Conservation (phyloP, 1,140 invertebrate genomes). For the Drosophila subpulchrella region DNA sequence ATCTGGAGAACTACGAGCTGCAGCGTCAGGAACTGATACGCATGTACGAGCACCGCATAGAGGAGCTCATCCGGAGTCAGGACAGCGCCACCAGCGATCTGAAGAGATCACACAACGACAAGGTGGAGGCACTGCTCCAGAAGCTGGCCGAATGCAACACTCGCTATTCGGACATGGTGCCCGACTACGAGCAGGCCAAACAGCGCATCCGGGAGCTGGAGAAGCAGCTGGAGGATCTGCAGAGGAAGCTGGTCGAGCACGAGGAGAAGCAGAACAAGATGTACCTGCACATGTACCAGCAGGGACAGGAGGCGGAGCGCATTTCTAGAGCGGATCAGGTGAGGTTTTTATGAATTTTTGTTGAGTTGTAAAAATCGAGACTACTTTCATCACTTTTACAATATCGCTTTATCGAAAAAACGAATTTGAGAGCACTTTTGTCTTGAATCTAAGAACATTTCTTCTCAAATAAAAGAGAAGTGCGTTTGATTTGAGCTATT, state of each 20-base stretch:
- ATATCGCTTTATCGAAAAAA: too few relatives aligned
- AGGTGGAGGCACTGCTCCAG: slow-evolving; percentile 90
- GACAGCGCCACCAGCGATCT: slow-evolving; percentile 89
- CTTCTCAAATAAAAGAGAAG: too few relatives aligned
- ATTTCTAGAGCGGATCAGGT: slow-evolving; percentile 88
- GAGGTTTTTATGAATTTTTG: background rate
- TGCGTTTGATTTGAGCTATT: too few relatives aligned
- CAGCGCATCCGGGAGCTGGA: slow-evolving; percentile 88
- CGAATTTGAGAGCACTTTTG: too few relatives aligned
- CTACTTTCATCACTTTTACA: too few relatives aligned
- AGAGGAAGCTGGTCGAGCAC: slow-evolving; percentile 88
- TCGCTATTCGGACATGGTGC: slow-evolving; percentile 89
- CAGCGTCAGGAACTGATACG: slow-evolving; percentile 88
- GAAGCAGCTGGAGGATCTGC: slow-evolving; percentile 88
- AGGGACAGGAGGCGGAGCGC: slow-evolving; percentile 91
- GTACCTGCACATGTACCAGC: slow-evolving; percentile 93
- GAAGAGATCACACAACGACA: slow-evolving; percentile 92
- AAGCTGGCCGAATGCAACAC: slow-evolving; percentile 92
- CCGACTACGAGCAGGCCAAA: slow-evolving; percentile 89
- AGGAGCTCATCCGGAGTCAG: slow-evolving; percentile 89
- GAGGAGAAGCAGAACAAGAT: slow-evolving; percentile 91
- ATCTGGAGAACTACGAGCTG: slow-evolving; percentile 85
- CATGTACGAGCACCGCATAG: slow-evolving; percentile 90
- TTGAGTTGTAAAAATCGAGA: too few relatives aligned
- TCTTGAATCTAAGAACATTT: too few relatives aligned